Evolutionary conservation across 1,140 invertebrate genomes (phyloP).

Genomic region (Potamilus streckersoni): DNA sequence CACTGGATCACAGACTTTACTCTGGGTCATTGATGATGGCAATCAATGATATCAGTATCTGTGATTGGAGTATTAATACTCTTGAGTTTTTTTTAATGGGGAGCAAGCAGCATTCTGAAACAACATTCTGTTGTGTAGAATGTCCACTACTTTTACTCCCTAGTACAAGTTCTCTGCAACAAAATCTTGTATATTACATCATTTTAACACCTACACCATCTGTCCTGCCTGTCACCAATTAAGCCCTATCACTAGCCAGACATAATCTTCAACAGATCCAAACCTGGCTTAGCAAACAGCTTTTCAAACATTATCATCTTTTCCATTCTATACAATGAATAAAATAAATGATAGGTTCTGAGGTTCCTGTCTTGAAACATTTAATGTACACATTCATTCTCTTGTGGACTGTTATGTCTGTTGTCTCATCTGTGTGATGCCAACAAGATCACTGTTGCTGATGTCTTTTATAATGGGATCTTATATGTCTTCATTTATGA

Average conservation of each 20-base stretch:
- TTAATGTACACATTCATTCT: conserved; percentile 22
- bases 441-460: conserved; percentile 6
- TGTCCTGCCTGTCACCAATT: conserved; percentile 1
- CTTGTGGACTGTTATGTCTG: conserved; percentile 19
- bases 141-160: no score
- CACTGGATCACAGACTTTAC: no score
- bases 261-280: conserved; percentile 5
- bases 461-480: not conserved
- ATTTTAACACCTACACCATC: conserved; percentile 8
- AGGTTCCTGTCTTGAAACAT: conserved; percentile 2
- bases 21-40: no score
- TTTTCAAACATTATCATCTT: not conserved
- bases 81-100: no score
- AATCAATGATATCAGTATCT: no score
- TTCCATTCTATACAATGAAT: conserved; percentile 2
- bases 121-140: no score
- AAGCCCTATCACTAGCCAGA: conserved; percentile 17
- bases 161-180: no score
- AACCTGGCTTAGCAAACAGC: not conserved
- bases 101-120: not conserved
- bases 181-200: not conserved
- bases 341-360: not conserved
- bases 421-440: conserved; percentile 17
- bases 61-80: no score
- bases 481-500: conserved; percentile 8